A percentile compares a stretch with the other conserved stretches of the same genome.
phyloP scores from a whole-genome alignment of 2,888 invertebrate genomes.

The Glyphotaelius pellucidus region DNA sequence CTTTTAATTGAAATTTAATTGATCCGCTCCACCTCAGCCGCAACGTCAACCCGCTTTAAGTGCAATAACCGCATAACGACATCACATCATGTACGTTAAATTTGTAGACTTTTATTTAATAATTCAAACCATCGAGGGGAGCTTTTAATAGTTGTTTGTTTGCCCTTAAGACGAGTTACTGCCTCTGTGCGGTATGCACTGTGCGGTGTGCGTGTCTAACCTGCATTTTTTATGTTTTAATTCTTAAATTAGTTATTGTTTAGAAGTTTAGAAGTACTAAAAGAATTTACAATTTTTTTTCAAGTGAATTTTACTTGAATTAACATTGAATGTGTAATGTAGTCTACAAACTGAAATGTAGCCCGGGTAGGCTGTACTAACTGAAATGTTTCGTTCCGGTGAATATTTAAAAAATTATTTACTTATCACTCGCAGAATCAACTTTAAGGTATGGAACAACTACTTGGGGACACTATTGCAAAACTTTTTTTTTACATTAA shows the following conservation, averaged over 20 bases:
- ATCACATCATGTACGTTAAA: not conserved
- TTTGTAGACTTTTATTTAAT: not conserved
- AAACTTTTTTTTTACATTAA: too few relatives aligned
- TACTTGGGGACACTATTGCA: too few relatives aligned
- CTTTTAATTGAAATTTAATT: not conserved
- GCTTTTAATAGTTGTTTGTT: constrained; percentile 2
- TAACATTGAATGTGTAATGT: not conserved
- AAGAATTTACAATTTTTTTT: too few relatives aligned
- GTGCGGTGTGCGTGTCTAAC: not conserved
- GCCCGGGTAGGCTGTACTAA: too few relatives aligned
- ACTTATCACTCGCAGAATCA: too few relatives aligned
- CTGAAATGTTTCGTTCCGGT: too few relatives aligned
- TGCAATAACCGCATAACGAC: constrained; percentile 2
- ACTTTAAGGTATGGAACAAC: too few relatives aligned
- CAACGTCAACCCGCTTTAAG: not conserved
- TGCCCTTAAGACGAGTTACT: not conserved
- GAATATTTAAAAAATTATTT: too few relatives aligned
- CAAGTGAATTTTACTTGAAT: not conserved
- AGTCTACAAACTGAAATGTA: too few relatives aligned
- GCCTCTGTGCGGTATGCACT: not conserved
- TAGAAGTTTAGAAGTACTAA: too few relatives aligned
- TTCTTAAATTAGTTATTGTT: not conserved
- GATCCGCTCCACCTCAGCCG: not conserved
- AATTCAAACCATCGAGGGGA: not conserved
- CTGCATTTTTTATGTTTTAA: not conserved